Conservation (phyloP, 2,113 vertebrate genomes). For the Neofelis nebulosa region DNA sequence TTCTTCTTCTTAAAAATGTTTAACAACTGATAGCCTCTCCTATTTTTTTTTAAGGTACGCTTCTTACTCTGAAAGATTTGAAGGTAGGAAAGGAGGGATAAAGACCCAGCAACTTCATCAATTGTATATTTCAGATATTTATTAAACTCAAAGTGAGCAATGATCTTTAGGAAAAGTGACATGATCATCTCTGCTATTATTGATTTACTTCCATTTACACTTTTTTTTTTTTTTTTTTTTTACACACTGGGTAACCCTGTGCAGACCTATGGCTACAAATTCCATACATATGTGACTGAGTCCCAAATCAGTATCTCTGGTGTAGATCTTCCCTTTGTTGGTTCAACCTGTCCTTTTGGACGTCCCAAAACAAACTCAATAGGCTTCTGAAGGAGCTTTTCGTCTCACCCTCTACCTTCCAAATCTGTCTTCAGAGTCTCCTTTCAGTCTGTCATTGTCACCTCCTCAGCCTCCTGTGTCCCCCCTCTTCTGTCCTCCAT, state of each 20-base stretch:
- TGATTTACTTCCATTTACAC: neutral
- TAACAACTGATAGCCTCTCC: neutral
- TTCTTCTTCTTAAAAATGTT: conserved; percentile 10
- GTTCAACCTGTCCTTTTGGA: neutral
- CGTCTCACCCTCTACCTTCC: neutral
- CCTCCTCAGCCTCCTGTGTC: neutral
- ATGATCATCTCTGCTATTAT: neutral
- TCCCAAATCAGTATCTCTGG: neutral
- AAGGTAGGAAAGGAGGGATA: neutral
- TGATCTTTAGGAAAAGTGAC: neutral
- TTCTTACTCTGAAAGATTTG: neutral
- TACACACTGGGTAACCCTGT: neutral
- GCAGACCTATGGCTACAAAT: neutral
- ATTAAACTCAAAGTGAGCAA: neutral
- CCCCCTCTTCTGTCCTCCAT: neutral
- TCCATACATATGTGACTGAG: neutral
- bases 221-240: neutral
- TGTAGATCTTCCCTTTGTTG: neutral
- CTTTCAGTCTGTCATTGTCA: neutral
- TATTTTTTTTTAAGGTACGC: neutral
- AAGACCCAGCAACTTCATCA: neutral
- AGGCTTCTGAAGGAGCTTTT: neutral
- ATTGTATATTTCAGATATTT: neutral
- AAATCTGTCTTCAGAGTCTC: neutral
- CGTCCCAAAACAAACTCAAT: neutral